Evolutionary conservation across 2,888 invertebrate genomes (phyloP).

Genomic region (Microctonus brassicae): DNA sequence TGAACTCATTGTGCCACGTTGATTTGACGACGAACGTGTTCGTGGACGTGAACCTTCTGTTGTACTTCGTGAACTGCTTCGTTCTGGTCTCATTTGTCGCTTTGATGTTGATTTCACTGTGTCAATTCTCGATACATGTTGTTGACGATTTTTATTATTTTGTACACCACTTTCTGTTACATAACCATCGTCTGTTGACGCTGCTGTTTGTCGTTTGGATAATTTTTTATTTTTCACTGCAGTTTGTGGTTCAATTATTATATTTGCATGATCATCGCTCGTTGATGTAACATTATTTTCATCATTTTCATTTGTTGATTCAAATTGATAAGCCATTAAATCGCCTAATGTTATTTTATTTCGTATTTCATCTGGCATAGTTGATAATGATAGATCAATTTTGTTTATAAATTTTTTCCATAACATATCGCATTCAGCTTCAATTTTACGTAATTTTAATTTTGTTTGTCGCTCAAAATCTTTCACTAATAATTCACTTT

Average conservation of each 20-base stretch:
- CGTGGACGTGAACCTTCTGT: neutral
- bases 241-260: slow-evolving; percentile 30
- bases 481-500: slow-evolving; percentile 48
- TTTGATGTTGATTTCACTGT: slow-evolving; percentile 18
- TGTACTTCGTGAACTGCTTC: slow-evolving; percentile 32
- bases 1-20: slow-evolving; percentile 16
- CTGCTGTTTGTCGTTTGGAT: slow-evolving; percentile 51
- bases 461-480: slow-evolving; percentile 55
- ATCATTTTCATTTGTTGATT: slow-evolving; percentile 38
- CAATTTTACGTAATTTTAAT: slow-evolving; percentile 48
- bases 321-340: slow-evolving; percentile 41
- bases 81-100: slow-evolving; percentile 11
- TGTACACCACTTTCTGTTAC: slow-evolving; percentile 53
- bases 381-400: slow-evolving; percentile 46
- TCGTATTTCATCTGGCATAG: slow-evolving; percentile 46
- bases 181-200: slow-evolving; percentile 61
- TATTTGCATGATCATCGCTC: slow-evolving; percentile 28
- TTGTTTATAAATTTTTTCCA: slow-evolving; percentile 47
- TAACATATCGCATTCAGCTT: slow-evolving; percentile 48
- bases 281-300: slow-evolving; percentile 40
- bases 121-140: slow-evolving; percentile 37
- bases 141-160: slow-evolving; percentile 13
- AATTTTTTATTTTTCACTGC: slow-evolving; percentile 39
- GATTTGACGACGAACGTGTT: neutral
- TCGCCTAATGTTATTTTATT: slow-evolving; percentile 52